Conservation (phyloP, 2,888 invertebrate genomes). For the Coenonympha glycerion region DNA sequence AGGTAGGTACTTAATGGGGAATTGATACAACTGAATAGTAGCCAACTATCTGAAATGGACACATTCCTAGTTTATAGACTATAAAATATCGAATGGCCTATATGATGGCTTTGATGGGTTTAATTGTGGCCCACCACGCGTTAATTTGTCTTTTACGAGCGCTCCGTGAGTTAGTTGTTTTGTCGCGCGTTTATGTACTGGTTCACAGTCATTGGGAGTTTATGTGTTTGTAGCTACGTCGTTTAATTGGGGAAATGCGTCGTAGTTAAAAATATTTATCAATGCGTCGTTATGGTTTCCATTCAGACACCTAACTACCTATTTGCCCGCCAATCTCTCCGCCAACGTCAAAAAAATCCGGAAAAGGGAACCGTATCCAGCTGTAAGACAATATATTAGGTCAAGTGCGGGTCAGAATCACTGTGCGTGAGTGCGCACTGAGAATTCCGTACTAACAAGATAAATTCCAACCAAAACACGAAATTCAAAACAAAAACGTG, state of each 20-base stretch:
- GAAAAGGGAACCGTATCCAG: too few relatives aligned
- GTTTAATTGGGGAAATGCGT: conserved; percentile 5
- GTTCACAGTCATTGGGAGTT: conserved; percentile 15
- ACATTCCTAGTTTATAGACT: conserved; percentile 50
- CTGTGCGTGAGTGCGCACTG: too few relatives aligned
- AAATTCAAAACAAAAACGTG: too few relatives aligned
- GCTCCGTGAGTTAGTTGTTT: conserved; percentile 35
- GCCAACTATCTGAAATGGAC: conserved; percentile 37
- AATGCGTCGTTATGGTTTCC: too few relatives aligned
- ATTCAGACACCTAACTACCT: too few relatives aligned
- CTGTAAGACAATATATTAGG: too few relatives aligned
- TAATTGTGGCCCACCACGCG: conserved; percentile 64
- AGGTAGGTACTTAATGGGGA: conserved; percentile 25
- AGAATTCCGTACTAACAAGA: too few relatives aligned
- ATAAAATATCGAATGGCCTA: conserved; percentile 51
- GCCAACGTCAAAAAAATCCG: too few relatives aligned
- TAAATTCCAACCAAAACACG: too few relatives aligned
- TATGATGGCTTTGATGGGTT: conserved; percentile 60
- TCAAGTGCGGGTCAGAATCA: too few relatives aligned
- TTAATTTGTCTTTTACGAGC: conserved; percentile 51
- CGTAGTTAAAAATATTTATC: neutral
- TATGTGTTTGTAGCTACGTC: conserved; percentile 7
- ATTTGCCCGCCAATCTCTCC: too few relatives aligned
- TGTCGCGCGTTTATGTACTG: conserved; percentile 20
- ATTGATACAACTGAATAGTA: conserved; percentile 37